phyloP scores from a whole-genome alignment of 1,140 invertebrate genomes.

The Heterodera carotae region DNA sequence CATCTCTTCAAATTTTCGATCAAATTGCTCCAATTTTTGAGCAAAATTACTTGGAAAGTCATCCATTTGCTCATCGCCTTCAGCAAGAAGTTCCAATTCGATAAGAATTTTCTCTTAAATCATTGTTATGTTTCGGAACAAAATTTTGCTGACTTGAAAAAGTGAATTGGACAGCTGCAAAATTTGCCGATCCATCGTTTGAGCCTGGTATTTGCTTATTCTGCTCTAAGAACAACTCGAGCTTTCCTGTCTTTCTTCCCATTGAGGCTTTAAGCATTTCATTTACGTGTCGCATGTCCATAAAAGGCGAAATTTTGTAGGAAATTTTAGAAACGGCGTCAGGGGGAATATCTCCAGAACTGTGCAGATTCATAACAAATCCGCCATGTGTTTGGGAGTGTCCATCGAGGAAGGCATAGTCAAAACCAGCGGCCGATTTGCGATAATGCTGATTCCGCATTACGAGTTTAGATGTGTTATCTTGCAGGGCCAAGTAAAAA shows the following conservation, averaged over 20 bases:
- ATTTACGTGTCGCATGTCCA: constrained; percentile 32
- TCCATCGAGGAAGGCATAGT: constrained; percentile 16
- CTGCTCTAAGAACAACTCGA: constrained; percentile 21
- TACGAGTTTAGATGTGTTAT: background rate
- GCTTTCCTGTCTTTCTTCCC: constrained; percentile 3
- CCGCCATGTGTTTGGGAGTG: background rate
- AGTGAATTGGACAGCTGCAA: constrained; percentile 34
- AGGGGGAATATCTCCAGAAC: background rate
- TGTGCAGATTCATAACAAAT: constrained; percentile 13
- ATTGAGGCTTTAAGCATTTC: constrained; percentile 34
- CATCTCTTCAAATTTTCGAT: constrained; percentile 19
- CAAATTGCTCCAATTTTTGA: constrained; percentile 25
- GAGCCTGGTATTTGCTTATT: constrained; percentile 11
- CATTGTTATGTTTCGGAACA: background rate
- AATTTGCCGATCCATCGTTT: constrained; percentile 11
- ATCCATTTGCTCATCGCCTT: background rate
- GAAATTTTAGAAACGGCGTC: constrained; percentile 13
- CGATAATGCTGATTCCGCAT: background rate
- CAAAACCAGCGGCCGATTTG: background rate
- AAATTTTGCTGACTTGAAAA: constrained; percentile 19
- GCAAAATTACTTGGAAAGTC: background rate
- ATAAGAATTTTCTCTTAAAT: constrained; percentile 21
- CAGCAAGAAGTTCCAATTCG: constrained; percentile 23
- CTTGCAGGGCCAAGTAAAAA: constrained; percentile 47
- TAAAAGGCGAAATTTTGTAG: constrained; percentile 5